These are phyloP conservation scores for Rhynchophorus ferrugineus DNA, from an alignment of 1,140 invertebrate genomes.

Conservation along the genomic window DNA sequence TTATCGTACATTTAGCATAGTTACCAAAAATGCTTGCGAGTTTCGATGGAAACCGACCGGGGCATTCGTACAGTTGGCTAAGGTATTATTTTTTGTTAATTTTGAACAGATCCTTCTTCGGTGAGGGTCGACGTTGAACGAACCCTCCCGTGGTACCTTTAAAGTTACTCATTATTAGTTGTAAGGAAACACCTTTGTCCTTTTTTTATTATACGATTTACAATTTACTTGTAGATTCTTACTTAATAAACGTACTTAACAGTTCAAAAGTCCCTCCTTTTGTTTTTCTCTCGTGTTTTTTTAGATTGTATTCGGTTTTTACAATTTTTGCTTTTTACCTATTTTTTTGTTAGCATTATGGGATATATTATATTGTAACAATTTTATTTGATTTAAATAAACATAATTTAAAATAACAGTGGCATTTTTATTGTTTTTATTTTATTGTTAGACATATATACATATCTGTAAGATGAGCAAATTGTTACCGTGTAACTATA, in stretches of 20 bases:
- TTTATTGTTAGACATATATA: too few species aligned
- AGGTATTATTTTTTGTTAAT: too few species aligned
- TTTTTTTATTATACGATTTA: conserved; percentile 20
- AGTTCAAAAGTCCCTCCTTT: conserved; percentile 17
- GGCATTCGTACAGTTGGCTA: too few species aligned
- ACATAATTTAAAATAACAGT: conserved; percentile 9
- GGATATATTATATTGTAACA: conserved; percentile 29
- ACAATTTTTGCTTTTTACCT: conserved; percentile 25
- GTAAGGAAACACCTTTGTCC: conserved; percentile 14
- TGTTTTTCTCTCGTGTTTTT: too few species aligned
- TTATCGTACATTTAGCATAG: conserved; percentile 28
- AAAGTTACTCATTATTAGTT: too few species aligned
- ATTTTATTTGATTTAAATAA: conserved; percentile 28
- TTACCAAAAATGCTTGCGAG: conserved; percentile 26
- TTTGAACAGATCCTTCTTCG: too few species aligned
- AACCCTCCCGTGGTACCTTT: too few species aligned
- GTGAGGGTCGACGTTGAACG: too few species aligned
- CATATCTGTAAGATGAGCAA: too few species aligned
- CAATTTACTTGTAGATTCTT: conserved; percentile 16
- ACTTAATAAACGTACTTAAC: conserved; percentile 26
- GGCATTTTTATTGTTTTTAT: too few species aligned
- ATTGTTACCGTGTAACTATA: too few species aligned
- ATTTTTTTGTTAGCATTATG: conserved; percentile 25
- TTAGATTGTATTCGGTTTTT: conserved; percentile 22
- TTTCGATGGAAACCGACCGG: conserved; percentile 27